phyloP scores from a whole-genome alignment of 1,140 invertebrate species.

The Apis dorsata region DNA sequence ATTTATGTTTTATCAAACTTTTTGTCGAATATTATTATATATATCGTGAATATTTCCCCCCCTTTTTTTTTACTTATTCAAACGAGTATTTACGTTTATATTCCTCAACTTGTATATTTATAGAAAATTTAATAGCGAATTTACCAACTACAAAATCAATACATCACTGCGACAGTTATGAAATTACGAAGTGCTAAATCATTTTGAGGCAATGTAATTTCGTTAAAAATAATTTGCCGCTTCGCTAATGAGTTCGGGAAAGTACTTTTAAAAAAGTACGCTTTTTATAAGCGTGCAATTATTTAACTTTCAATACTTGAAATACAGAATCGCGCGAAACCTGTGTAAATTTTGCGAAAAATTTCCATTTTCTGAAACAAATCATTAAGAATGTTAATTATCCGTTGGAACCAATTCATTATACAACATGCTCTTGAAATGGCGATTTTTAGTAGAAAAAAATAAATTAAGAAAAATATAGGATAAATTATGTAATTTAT shows the following conservation, averaged over 20 bases:
- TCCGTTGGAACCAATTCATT: no score
- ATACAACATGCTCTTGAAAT: no score
- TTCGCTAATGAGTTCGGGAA: not conserved
- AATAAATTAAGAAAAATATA: no score
- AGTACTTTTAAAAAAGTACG: not conserved
- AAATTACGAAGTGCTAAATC: not conserved
- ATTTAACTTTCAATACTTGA: not conserved
- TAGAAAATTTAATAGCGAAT: not conserved
- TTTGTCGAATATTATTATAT: no score
- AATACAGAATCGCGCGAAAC: not conserved
- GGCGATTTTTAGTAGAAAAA: no score
- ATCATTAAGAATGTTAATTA: no score
- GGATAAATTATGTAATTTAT: no score
- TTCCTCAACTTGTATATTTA: slow-evolving; percentile 4
- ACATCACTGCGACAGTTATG: not conserved
- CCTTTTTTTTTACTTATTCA: no score
- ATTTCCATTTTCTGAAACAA: no score
- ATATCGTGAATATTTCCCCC: no score
- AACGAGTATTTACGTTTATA: no score
- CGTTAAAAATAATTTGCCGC: not conserved
- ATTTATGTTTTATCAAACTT: no score
- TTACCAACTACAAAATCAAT: not conserved
- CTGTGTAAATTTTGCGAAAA: not conserved
- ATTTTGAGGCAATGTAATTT: not conserved
- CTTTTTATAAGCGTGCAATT: not conserved